A percentile compares a stretch with the other conserved stretches of the same genome.
Conservation (phyloP, 2,113 vertebrate species). For the Scalopus aquaticus region DNA sequence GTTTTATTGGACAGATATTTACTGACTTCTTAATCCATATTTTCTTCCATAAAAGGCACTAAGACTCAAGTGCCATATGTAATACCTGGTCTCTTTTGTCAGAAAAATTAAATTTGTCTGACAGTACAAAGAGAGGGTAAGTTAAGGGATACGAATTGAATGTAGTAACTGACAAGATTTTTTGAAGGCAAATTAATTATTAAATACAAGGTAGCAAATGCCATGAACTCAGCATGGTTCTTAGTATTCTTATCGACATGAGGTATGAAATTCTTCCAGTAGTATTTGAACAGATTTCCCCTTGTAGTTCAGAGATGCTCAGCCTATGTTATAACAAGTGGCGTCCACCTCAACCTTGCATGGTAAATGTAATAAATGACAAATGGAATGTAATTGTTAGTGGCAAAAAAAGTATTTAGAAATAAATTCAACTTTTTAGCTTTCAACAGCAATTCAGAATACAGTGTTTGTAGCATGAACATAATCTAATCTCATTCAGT, state of each 20-base stretch:
- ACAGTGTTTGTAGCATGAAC: background rate
- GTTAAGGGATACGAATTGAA: background rate
- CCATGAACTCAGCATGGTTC: background rate
- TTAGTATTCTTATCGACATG: background rate
- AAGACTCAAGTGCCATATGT: background rate
- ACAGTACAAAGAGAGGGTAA: background rate
- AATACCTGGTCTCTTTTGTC: background rate
- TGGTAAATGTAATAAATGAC: background rate
- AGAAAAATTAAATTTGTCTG: background rate
- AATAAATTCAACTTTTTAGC: slow-evolving; percentile 5
- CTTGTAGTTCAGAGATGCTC: background rate
- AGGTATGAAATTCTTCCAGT: background rate
- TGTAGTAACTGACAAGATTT: background rate
- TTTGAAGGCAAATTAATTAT: slow-evolving; percentile 13
- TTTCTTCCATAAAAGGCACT: background rate
- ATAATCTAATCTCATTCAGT: background rate
- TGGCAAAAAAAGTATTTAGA: slow-evolving; percentile 6
- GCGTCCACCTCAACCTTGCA: background rate
- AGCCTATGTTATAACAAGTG: background rate
- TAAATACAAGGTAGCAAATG: background rate
- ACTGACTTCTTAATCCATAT: background rate
- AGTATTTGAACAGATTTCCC: background rate
- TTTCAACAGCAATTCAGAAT: slow-evolving; percentile 9
- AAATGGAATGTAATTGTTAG: background rate
- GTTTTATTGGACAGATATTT: background rate